Base-by-base conservation (phyloP, 35 echinoderm and acorn worm genomes). In the Acanthaster planci region DNA sequence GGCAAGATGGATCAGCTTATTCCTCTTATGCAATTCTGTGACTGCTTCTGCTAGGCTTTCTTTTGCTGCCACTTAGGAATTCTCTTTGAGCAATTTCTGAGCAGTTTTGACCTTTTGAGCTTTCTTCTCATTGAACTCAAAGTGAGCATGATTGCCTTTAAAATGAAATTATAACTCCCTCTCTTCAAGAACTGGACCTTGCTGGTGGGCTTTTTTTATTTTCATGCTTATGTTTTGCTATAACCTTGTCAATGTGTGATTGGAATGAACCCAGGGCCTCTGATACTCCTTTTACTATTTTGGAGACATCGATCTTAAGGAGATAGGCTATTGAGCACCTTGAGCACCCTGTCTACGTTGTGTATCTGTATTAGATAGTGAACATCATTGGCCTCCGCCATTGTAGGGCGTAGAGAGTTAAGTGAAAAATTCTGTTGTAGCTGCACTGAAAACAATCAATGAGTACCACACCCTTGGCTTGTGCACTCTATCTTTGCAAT, bases 1-100 rank as follows among this genome's bases (percentile, higher is more conserved):
- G 18, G 75, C 75, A 31, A 77, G 75, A 27, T 30, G 75, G 15
- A 77, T 77, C 75, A 77, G 38, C 75, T 77, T 77, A 30, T 77
- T 77, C 27, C 75, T 31, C 27, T 77, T 77, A 7, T 30, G 29
- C 17, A 77, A 17, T 1, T 77, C 75, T 31, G 15, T 39, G 27
- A 77, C 38, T 35, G 75, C 38, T 17, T 31, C 38, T 31, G 29
- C 15, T 35, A 77, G 75, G 18, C 22, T 56, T n/a, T 56, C 54
- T 8, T 56, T n/a, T 56, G 54, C 54, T n/a, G 54, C 22, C 22
- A n/a, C 54, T n/a, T 1, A n/a, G 16, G 54, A 56, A n/a, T n/a
- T n/a, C 54, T 56, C 54, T n/a, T 56, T 56, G 15, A 56, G 54
- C 22, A 56, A 56, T 56, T 56, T 56, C 22, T 56, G 16, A 15